phyloP scores from a whole-genome alignment of 2,888 invertebrate genomes.

The Epirrhoe alternata region DNA sequence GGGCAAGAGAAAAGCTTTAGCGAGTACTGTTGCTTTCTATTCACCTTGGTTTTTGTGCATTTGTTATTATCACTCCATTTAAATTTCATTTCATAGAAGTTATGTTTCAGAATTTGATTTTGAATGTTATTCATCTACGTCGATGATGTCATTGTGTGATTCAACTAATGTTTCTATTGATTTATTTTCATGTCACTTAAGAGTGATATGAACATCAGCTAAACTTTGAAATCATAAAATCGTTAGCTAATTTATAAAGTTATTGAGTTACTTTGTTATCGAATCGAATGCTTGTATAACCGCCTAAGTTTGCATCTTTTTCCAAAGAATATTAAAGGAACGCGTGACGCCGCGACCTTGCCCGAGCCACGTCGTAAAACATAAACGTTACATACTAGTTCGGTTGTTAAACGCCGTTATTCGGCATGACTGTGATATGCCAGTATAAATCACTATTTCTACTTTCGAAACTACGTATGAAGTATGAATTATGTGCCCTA shows the following conservation, averaged over 20 bases:
- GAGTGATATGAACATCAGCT: too few relatives aligned
- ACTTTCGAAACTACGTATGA: constrained; percentile 30
- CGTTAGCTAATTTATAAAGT: too few relatives aligned
- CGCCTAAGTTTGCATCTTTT: constrained; percentile 40
- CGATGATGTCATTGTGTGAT: too few relatives aligned
- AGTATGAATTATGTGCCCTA: constrained; percentile 33
- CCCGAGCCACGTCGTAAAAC: constrained; percentile 46
- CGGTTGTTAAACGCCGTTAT: constrained; percentile 32
- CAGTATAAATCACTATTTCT: constrained; percentile 32
- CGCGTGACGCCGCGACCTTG: constrained; percentile 66
- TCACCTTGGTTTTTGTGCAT: not conserved
- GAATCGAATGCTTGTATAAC: not conserved
- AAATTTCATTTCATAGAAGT: not conserved
- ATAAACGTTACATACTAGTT: constrained; percentile 48
- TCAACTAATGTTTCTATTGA: too few relatives aligned
- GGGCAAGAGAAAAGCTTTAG: constrained; percentile 5
- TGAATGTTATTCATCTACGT: too few relatives aligned
- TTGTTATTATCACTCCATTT: not conserved
- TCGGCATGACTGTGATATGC: constrained; percentile 29
- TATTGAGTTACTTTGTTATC: too few relatives aligned
- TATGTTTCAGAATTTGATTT: too few relatives aligned
- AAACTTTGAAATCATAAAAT: too few relatives aligned
- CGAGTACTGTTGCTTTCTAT: constrained; percentile 7
- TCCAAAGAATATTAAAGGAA: constrained; percentile 54
- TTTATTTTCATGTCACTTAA: too few relatives aligned